Base-by-base conservation (phyloP, 2,888 invertebrate species). In the Panopea generosa region DNA sequence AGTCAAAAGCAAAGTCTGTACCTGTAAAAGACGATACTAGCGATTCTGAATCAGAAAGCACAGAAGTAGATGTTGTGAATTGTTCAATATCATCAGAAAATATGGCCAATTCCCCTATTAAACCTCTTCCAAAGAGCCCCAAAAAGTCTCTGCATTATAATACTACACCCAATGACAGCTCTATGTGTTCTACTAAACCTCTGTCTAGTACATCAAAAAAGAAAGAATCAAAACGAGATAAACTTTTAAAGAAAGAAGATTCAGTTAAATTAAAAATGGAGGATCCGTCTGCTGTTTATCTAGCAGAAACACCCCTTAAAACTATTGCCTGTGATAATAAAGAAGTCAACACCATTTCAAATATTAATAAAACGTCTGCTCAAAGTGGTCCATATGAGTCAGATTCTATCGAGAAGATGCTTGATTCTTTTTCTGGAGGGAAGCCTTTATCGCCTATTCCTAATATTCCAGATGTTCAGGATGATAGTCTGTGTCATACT, bases 381-480 rank as follows among this genome's bases (percentile, higher is more conserved):
- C 38, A 56, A 38, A 56, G 56, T 33, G 38, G 38, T 6, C 56
- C 33, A n/a, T 18, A 33, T 18, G 63, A 22, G 56, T 49, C 56
- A 33, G 71, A 65, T 38, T 47, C 52, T 47, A 67, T 73, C 16
- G 73, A 70, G 40, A 67, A 73, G 55, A 75, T 75, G 38, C 66
- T 80, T 16, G 52, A 62, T 38, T 52, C 56, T n/a, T 76, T 80
- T 56, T 52, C 70, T 4, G 71, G 45, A n/a, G 63, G 66, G 38
- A 70, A 53, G 27, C 77, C 68, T 24, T 61, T 80, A 16, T 80
- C 80, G 14, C 80, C 80, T 20, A 68, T 80, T 53, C 73, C 69
- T 49, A 68, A 68, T 66, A 57, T 66, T 50, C 61, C 60, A 33
- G 11, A 11, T 11, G 33, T 33, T 33, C 33, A 33, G 4, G 11